Evolutionary conservation across 1,140 invertebrate species (phyloP), one percentile per base, ranked within the genome.

Genomic region (Lordiphosa collinella): DNA sequence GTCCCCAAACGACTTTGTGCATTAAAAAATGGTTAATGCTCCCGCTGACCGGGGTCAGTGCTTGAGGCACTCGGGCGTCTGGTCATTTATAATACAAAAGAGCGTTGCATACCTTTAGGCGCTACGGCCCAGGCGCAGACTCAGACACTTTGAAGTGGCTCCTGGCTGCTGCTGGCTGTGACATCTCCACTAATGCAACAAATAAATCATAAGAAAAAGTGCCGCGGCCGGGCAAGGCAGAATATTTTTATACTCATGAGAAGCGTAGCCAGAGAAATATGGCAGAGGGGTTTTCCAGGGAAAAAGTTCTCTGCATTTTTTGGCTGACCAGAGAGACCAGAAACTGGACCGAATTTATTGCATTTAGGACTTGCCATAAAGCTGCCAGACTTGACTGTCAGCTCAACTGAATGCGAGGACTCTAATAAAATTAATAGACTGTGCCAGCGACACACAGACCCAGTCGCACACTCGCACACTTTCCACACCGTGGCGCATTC

Each of bases 351-450:
- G 7, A 64, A 65, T 55, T 65, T 65, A 65, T 55, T 48, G 61
- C 51, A 49, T n/a, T n/a, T n/a, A n/a, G n/a, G n/a, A n/a, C n/a
- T n/a, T n/a, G n/a, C n/a, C n/a, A n/a, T n/a, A n/a, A n/a, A n/a
- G n/a, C n/a, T n/a, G n/a, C n/a, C n/a, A n/a, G n/a, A 35, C 32
- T 48, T 29, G 38, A 44, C 34, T 32, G 11, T 11, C 9, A 48
- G 51, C 16, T 61, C 13, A 38, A 13, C 16, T 37, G 37, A 46
- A 53, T 67, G 57, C 62, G 38, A 48, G 52, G 62, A 13, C 47
- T 56, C 73, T 68, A 68, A 68, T 79, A 68, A 78, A 78, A 79
- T 78, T 72, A 79, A 79, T 78, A 79, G 73, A 78, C 62, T 66
- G 46, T 63, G 47, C 53, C 56, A 60, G 47, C 12, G 53, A 47